phyloP scores from a whole-genome alignment of 1,140 invertebrate species.

The Ectropis grisescens region DNA sequence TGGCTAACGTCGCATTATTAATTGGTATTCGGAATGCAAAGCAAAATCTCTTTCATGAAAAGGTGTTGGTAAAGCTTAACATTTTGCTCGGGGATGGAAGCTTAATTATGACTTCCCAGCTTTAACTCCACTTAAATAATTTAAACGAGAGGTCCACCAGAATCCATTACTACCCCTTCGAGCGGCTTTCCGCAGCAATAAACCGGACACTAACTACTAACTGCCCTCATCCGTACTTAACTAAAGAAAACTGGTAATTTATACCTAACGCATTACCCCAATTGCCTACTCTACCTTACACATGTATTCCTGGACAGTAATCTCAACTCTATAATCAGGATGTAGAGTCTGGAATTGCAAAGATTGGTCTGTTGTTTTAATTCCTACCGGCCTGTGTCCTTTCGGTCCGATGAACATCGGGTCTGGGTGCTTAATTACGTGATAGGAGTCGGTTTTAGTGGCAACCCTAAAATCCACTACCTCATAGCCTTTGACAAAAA shows the following conservation, averaged over 20 bases:
- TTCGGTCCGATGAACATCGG: constrained; percentile 27
- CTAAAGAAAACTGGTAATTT: constrained; percentile 32
- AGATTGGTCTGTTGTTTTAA: constrained; percentile 19
- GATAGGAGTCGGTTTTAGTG: constrained; percentile 29
- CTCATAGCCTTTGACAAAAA: too few species aligned
- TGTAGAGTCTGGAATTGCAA: too few species aligned
- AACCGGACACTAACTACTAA: constrained; percentile 26
- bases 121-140: too few species aligned
- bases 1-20: too few species aligned
- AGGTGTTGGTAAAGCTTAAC: too few species aligned
- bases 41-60: too few species aligned
- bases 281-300: constrained; percentile 16
- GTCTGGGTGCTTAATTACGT: constrained; percentile 28
- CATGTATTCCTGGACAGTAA: too few species aligned
- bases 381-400: constrained; percentile 20
- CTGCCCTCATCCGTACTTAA: constrained; percentile 26
- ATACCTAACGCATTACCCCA: constrained; percentile 29
- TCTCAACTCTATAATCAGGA: too few species aligned
- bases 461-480: constrained; percentile 4
- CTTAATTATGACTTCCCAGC: too few species aligned
- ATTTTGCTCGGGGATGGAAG: too few species aligned
- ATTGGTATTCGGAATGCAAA: too few species aligned
- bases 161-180: constrained; percentile 6
- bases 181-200: constrained; percentile 12
- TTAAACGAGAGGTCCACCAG: too few species aligned